These are phyloP conservation scores for Catamblyrhynchus diadema DNA, from an alignment of 2,797 vertebrate genomes.

Conservation along the genomic window DNA sequence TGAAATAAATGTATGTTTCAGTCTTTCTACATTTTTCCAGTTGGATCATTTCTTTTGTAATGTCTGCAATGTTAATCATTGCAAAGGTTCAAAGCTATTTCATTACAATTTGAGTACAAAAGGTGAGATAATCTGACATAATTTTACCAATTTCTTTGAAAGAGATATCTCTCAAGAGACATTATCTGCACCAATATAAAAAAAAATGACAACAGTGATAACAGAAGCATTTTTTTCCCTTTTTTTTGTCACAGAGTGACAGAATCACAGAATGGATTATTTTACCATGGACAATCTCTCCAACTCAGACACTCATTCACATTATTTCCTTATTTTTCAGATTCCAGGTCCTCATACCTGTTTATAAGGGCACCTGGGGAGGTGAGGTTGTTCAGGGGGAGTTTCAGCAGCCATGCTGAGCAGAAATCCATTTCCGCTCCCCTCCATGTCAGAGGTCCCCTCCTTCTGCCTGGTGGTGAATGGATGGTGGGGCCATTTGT, in stretches of 20 bases:
- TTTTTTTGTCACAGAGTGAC: background rate
- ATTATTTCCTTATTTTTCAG: background rate
- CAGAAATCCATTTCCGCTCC: background rate
- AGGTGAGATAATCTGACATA: background rate
- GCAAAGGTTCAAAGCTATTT: background rate
- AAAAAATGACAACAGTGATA: background rate
- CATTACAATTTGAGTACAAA: background rate
- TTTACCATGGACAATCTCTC: fast-evolving
- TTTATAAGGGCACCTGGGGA: no score
- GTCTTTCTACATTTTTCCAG: background rate
- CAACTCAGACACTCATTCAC: background rate
- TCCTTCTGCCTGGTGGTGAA: background rate
- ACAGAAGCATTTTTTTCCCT: fast-evolving
- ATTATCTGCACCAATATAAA: background rate
- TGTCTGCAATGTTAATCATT: background rate
- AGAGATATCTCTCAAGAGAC: background rate
- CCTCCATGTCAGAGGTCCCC: background rate
- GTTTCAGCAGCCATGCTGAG: background rate
- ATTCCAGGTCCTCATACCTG: background rate
- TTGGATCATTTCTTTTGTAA: background rate
- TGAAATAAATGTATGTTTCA: background rate
- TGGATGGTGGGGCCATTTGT: fast-evolving
- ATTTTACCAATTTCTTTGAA: background rate
- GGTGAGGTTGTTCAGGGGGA: background rate
- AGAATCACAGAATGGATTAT: background rate